Conservation (phyloP, 35 echinoderm and acorn worm genomes). For the Ophioderma brevispina region DNA sequence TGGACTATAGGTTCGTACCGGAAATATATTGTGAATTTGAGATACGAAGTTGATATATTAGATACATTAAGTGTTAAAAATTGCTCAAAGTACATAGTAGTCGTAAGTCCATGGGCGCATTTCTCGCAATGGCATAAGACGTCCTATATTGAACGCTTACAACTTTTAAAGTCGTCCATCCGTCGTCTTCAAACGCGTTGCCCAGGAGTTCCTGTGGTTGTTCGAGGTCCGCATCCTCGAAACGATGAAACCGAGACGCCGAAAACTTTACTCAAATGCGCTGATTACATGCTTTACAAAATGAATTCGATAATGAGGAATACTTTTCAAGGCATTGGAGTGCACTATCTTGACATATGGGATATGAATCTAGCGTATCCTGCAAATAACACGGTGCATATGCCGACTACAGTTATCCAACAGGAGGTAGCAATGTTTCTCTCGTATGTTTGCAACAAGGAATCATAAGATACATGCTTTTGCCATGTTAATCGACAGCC, state of each 20-base stretch:
- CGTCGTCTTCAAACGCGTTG: constrained; percentile 15
- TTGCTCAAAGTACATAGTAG: constrained; percentile 32
- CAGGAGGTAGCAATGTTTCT: constrained; percentile 38
- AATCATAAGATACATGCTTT: too few species aligned
- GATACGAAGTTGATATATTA: constrained; percentile 57
- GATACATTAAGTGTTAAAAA: neutral
- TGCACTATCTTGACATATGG: constrained; percentile 36
- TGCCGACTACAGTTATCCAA: neutral
- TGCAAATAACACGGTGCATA: neutral
- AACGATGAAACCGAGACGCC: neutral
- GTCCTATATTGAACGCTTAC: neutral
- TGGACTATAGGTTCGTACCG: constrained; percentile 5
- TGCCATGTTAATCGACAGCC: too few species aligned
- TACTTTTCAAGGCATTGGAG: constrained; percentile 11
- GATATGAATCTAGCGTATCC: constrained; percentile 41
- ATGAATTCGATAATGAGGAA: constrained; percentile 10
- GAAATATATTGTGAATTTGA: constrained; percentile 3
- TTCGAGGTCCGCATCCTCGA: constrained; percentile 26
- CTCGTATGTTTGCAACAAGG: constrained; percentile 14
- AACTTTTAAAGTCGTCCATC: neutral
- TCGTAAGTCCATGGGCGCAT: constrained; percentile 65
- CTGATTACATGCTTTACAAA: constrained; percentile 31
- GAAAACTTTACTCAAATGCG: neutral
- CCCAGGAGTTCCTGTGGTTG: constrained; percentile 22
- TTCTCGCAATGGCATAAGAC: constrained; percentile 24